Evolutionary conservation across 2,888 invertebrate species (phyloP).

Genomic region (Poecilus cupreus): DNA sequence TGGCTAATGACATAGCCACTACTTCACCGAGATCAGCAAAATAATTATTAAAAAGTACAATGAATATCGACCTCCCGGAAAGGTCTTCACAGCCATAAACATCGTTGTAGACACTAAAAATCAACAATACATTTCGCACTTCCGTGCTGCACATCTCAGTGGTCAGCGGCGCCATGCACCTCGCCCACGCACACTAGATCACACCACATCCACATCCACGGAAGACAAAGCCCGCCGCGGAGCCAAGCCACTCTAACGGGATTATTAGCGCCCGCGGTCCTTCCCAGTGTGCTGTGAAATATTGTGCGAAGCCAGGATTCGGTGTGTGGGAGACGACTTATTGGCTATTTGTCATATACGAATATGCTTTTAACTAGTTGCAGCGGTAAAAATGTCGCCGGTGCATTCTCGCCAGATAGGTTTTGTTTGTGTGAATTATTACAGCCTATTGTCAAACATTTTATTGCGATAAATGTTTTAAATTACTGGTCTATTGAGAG

Average conservation of each 20-base stretch:
- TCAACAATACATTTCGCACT: no score
- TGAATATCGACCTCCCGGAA: no score
- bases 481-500: neutral
- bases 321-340: neutral
- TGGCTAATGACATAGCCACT: no score
- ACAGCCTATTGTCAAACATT: neutral
- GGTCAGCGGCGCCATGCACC: neutral
- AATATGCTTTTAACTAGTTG: constrained; percentile 6
- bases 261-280: neutral
- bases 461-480: neutral
- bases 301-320: neutral
- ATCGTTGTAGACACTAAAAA: no score
- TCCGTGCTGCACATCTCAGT: no score
- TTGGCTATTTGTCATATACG: constrained; percentile 5
- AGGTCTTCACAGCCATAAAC: no score
- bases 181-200: neutral
- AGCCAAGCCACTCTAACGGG: neutral
- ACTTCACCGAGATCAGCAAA: no score
- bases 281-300: neutral
- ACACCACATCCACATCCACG: neutral
- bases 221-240: neutral
- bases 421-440: neutral
- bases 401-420: neutral
- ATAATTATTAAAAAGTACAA: no score
- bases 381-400: neutral